phyloP scores from a whole-genome alignment of 2,797 vertebrate genomes.

The Acipenser transmontanus region DNA sequence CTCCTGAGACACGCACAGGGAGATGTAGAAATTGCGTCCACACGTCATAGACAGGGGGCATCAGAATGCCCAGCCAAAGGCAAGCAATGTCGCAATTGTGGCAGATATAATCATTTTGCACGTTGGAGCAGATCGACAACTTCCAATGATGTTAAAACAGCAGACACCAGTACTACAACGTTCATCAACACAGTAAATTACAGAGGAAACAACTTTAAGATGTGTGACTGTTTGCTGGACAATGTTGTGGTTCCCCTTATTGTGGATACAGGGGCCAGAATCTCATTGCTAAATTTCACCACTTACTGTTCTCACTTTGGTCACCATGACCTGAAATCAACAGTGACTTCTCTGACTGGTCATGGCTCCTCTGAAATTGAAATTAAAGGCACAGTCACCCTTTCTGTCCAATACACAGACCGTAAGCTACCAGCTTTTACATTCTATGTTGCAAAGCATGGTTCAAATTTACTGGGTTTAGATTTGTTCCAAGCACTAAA shows the following conservation, averaged over 20 bases:
- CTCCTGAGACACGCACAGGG: background rate
- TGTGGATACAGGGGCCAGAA: background rate
- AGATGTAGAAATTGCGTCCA: constrained; percentile 10
- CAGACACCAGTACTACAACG: background rate
- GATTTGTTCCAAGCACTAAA: constrained; percentile 13
- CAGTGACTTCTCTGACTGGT: background rate
- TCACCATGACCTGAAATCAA: background rate
- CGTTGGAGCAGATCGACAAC: constrained; percentile 3
- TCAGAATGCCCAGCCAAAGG: constrained; percentile 1
- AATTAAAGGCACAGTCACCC: background rate
- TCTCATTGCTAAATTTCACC: constrained; percentile 8
- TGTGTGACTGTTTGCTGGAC: constrained; percentile 4
- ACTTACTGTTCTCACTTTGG: constrained; percentile 7
- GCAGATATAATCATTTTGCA: constrained; percentile 8
- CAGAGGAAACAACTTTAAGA: constrained; percentile 1
- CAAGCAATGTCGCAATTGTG: background rate
- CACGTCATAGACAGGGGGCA: background rate
- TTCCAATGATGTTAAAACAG: background rate
- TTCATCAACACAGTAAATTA: constrained; percentile 8
- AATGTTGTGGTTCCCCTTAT: constrained; percentile 8
- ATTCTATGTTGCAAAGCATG: constrained; percentile 7
- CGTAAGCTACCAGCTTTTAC: background rate
- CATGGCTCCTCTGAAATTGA: constrained; percentile 6
- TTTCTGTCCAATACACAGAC: background rate
- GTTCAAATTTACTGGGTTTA: constrained; percentile 16